Evolutionary conservation across 2,888 invertebrate species (phyloP).

Genomic region (Heliconius hortense): DNA sequence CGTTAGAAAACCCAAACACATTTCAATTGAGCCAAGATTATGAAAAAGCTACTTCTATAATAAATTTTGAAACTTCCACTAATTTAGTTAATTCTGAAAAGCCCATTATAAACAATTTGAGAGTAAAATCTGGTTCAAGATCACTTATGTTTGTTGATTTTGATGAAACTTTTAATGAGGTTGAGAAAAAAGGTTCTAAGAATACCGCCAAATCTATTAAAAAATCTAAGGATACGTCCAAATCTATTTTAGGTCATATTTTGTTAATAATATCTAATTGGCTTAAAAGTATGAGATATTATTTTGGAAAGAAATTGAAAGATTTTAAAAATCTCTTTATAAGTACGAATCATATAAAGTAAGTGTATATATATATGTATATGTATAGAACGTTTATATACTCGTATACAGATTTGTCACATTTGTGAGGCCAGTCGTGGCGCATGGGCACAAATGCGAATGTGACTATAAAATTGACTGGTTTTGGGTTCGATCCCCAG

Average conservation of each 20-base stretch:
- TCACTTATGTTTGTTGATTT: conserved; percentile 36
- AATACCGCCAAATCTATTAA: not conserved
- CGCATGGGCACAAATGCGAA: too few relatives aligned
- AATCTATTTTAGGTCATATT: conserved; percentile 47
- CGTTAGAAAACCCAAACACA: conserved; percentile 9
- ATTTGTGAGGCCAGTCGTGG: too few relatives aligned
- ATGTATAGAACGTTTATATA: not conserved
- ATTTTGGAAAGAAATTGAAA: conserved; percentile 41
- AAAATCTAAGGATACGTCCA: not conserved
- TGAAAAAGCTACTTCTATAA: conserved; percentile 19
- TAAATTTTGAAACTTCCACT: conserved; percentile 8
- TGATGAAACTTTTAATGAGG: not conserved
- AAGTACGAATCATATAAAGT: conserved; percentile 17
- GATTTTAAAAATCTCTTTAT: not conserved
- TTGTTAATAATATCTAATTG: conserved; percentile 55
- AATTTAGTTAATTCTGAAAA: not conserved
- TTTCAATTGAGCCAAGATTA: conserved; percentile 7
- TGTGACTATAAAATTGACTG: too few relatives aligned
- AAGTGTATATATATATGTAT: not conserved
- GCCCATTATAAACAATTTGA: conserved; percentile 17
- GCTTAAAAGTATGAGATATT: conserved; percentile 53
- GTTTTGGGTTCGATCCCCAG: too few relatives aligned
- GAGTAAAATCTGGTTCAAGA: conserved; percentile 30
- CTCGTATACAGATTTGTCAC: too few relatives aligned
- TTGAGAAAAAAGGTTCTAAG: not conserved